Percentiles rank a stretch among this genome's conserved stretches.
phyloP scores from a whole-genome alignment of 2,888 invertebrate species.

The Hedya salicella region DNA sequence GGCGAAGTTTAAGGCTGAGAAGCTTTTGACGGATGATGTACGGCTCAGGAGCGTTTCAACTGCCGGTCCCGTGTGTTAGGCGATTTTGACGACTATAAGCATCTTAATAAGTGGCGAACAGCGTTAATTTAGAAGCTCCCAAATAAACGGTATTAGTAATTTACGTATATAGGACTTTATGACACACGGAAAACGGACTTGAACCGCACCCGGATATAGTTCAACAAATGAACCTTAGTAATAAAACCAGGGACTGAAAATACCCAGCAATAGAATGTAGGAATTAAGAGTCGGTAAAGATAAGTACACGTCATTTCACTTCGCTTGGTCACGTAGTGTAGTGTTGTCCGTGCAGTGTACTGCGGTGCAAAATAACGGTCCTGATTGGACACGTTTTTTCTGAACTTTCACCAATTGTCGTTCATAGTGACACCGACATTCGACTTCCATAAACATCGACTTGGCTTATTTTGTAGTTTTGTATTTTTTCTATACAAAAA shows the following conservation, averaged over 20 bases:
- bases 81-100: too few relatives aligned
- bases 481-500: too few relatives aligned
- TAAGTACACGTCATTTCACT: constrained; percentile 15
- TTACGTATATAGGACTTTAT: too few relatives aligned
- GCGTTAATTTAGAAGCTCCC: too few relatives aligned
- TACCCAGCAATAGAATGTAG: background rate
- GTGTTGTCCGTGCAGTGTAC: constrained; percentile 40
- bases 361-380: constrained; percentile 45
- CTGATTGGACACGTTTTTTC: constrained; percentile 49
- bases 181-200: too few relatives aligned
- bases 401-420: constrained; percentile 35
- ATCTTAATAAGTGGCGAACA: too few relatives aligned
- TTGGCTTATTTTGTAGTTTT: background rate
- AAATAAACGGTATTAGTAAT: too few relatives aligned
- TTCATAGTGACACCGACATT: background rate
- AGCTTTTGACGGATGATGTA: too few relatives aligned
- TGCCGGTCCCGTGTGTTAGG: too few relatives aligned
- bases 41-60: too few relatives aligned
- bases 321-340: constrained; percentile 25
- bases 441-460: background rate
- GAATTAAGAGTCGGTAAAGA: background rate
- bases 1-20: too few relatives aligned
- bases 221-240: background rate
- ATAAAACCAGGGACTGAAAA: background rate
- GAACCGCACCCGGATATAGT: too few relatives aligned